Conservation (phyloP, 2,797 vertebrate species). For the Lithobates sylvaticus region DNA sequence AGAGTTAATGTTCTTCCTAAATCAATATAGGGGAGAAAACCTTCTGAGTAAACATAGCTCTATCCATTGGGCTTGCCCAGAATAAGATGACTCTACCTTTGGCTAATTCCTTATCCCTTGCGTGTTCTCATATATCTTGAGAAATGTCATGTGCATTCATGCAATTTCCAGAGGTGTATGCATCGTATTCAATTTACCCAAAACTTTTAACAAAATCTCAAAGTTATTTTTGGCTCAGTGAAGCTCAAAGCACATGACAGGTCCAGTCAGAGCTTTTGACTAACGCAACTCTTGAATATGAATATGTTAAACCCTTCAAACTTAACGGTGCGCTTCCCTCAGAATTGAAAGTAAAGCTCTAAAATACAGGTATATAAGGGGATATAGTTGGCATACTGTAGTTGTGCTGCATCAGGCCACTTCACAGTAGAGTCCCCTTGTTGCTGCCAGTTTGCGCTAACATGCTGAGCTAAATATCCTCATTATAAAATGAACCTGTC, state of each 20-base stretch:
- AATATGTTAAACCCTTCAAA: constrained; percentile 4
- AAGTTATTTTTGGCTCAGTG: constrained; percentile 46
- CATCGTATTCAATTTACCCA: constrained; percentile 2
- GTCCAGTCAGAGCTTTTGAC: constrained; percentile 18
- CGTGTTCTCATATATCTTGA: neutral
- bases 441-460: neutral
- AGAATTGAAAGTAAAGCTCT: neutral
- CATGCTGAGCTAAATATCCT: neutral
- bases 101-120: neutral
- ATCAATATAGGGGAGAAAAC: neutral
- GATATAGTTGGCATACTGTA: neutral
- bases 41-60: neutral
- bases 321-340: neutral
- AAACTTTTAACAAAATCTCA: constrained; percentile 35
- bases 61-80: neutral
- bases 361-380: neutral
- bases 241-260: constrained; percentile 49
- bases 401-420: too few relatives aligned
- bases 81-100: neutral
- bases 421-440: neutral
- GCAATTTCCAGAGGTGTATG: neutral
- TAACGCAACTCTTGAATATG: constrained; percentile 33
- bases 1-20: neutral
- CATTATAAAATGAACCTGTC: neutral
- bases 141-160: constrained; percentile 1